Evolutionary conservation across 2,113 vertebrate species (phyloP).

Genomic region (Axis porcinus): DNA sequence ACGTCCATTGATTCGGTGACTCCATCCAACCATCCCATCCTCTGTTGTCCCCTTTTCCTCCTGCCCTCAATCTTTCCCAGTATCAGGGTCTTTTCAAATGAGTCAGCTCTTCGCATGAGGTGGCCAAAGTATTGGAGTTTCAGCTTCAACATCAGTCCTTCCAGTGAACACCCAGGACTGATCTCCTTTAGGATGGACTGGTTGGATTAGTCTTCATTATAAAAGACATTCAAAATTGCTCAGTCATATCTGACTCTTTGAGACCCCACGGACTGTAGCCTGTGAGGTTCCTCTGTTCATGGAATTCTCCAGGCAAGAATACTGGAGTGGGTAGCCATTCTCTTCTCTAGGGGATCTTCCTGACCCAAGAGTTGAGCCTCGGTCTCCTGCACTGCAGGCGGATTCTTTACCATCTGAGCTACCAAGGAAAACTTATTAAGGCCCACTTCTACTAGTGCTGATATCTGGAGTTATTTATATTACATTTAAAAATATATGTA

Average conservation of each 20-base stretch:
- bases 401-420: neutral
- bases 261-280: neutral
- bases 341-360: neutral
- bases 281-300: neutral
- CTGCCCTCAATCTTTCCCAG: no score
- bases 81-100: no score
- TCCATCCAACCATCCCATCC: no score
- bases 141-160: no score
- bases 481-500: neutral
- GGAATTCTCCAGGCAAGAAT: neutral
- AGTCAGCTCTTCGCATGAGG: no score
- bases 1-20: no score
- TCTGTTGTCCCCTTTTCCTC: no score
- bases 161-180: no score
- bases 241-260: no score
- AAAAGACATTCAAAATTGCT: no score
- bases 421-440: neutral
- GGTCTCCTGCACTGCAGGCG: neutral
- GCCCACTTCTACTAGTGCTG: neutral
- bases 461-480: neutral
- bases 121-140: no score
- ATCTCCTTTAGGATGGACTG: no score
- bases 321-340: neutral
- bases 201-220: neutral
- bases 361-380: neutral